These are phyloP conservation scores for Venusia cambrica DNA, from an alignment of 2,888 invertebrate species.

Conservation along the genomic window DNA sequence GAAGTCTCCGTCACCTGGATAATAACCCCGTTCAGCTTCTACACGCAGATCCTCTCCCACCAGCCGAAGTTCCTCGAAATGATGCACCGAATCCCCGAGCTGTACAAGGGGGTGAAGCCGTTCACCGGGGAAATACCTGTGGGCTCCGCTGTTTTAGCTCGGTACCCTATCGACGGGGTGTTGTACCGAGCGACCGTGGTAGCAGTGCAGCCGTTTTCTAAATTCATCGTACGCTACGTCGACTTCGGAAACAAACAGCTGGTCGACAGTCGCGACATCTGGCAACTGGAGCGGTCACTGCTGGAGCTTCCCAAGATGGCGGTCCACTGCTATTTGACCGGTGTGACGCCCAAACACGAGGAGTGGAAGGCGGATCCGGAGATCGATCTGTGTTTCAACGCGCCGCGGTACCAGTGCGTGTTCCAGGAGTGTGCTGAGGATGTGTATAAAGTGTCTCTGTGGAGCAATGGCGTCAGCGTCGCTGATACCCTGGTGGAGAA, in stretches of 20 bases:
- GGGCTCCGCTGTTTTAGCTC: constrained; percentile 85
- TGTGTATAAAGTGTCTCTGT: constrained; percentile 71
- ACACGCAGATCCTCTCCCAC: constrained; percentile 78
- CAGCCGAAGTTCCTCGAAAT: constrained; percentile 82
- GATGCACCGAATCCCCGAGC: constrained; percentile 86
- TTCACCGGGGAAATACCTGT: constrained; percentile 65
- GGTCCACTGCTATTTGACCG: constrained; percentile 83
- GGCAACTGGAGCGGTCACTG: constrained; percentile 85
- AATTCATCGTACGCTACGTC: constrained; percentile 85
- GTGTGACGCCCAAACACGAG: constrained; percentile 80
- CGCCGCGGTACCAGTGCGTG: constrained; percentile 79
- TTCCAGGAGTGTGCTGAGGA: constrained; percentile 75
- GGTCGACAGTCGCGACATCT: constrained; percentile 84
- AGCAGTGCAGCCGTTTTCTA: constrained; percentile 78
- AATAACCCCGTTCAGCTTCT: constrained; percentile 87
- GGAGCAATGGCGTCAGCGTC: constrained; percentile 68
- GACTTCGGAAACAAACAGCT: constrained; percentile 88
- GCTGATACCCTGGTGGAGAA: constrained; percentile 72
- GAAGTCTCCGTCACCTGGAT: constrained; percentile 87
- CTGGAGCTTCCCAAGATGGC: constrained; percentile 86
- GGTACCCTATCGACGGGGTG: constrained; percentile 86
- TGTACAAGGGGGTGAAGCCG: constrained; percentile 81
- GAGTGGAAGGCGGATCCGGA: constrained; percentile 80
- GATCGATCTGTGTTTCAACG: constrained; percentile 83
- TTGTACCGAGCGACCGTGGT: constrained; percentile 86